These are phyloP conservation scores for Platysternon megacephalum DNA, from an alignment of 2,113 vertebrate genomes.

Conservation along the genomic window DNA sequence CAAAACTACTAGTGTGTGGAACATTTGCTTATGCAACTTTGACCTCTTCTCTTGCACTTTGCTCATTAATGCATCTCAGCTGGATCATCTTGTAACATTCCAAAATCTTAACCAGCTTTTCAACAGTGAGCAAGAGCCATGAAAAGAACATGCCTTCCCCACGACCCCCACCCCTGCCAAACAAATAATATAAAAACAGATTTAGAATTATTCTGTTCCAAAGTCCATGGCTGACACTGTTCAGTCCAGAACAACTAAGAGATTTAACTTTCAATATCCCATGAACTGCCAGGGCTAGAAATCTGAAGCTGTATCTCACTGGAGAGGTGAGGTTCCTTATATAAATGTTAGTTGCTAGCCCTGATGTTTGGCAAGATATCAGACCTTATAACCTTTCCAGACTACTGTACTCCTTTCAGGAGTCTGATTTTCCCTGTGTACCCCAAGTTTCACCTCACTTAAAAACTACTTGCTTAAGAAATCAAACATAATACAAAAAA, in stretches of 20 bases:
- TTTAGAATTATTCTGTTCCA: background rate
- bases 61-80: background rate
- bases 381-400: no score
- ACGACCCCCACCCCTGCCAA: background rate
- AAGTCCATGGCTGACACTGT: background rate
- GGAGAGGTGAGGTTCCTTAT: background rate
- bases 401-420: no score
- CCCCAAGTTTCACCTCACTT: no score
- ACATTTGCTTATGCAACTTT: slow-evolving; percentile 1
- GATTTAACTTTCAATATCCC: background rate
- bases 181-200: background rate
- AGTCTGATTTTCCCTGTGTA: no score
- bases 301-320: background rate
- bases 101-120: slow-evolving; percentile 9
- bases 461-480: no score
- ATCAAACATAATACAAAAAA: no score
- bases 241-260: background rate
- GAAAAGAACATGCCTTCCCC: background rate
- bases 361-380: no score
- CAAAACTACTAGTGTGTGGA: slow-evolving; percentile 20
- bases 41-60: slow-evolving; percentile 46
- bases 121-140: slow-evolving; percentile 5
- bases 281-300: slow-evolving; percentile 2
- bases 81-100: slow-evolving; percentile 21
- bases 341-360: background rate